Evolutionary conservation across 2,113 vertebrate species (phyloP), one percentile per base, ranked within the genome.

Genomic region (Phalacrocorax aristotelis): DNA sequence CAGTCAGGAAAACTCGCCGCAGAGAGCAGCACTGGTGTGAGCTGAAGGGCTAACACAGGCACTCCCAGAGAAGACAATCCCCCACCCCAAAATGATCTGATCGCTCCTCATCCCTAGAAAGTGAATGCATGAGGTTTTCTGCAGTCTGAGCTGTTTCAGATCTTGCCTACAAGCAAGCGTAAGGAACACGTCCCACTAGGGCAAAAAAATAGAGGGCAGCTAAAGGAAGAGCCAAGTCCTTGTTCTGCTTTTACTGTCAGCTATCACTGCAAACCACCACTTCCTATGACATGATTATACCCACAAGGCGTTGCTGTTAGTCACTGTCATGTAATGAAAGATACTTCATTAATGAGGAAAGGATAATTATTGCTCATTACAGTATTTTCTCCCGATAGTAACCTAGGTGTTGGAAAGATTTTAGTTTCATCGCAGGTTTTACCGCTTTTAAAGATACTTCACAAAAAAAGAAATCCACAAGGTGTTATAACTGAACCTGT

Each of bases 201-300:
- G 9, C 13, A 74, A 91, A 58, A 7, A 82, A 46, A 65, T 1
- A 49, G 26, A 70, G 27, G 40, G 15, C 62, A 86, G 15, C 8
- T 46, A 79, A 54, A 36, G 7, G 44, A 23, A 34, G 13, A 83
- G 52, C 71, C 32, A 93, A 78, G 15, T 6, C 54, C 9, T 38
- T 7, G 6, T 65, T 87, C 54, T 57, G 15, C 8, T 40, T 78
- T 61, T 48, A 29, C 15, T 62, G 19, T 26, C 2, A 2, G 27
- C 21, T 42, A 7, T 9, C 9, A 7, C 36, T 65, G 48, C 76
- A 80, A 60, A 46, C 0, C 0, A 10, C 25, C 51, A 10, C 19
- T 29, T 75, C 49, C 61, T n/a, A n/a, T 11, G 54, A 19, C 0
- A 0, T 10, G 27, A 34, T 42, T 34, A 5, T 6, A 38, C 46